Evolutionary conservation across 2,888 invertebrate species (phyloP).

Genomic region (Gymnosoma rotundatum): DNA sequence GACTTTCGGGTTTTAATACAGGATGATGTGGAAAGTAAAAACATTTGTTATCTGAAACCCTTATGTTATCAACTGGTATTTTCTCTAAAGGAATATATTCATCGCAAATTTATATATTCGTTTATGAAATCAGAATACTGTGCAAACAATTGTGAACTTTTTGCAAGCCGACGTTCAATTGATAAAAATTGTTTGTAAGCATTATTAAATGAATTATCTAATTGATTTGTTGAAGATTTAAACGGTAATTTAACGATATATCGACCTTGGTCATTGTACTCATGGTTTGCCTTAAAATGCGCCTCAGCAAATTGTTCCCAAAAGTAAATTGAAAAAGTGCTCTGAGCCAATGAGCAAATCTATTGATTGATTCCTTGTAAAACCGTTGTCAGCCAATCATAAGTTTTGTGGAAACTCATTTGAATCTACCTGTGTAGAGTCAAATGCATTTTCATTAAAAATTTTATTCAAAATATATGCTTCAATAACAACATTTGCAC

Average conservation of each 20-base stretch:
- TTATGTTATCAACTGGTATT: too few relatives aligned
- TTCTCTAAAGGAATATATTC: constrained; percentile 42
- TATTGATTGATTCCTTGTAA: too few relatives aligned
- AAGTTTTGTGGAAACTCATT: too few relatives aligned
- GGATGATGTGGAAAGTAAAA: constrained; percentile 61
- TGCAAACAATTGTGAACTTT: not conserved
- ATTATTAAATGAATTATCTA: constrained; percentile 46
- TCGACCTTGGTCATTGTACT: constrained; percentile 25
- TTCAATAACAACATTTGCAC: too few relatives aligned
- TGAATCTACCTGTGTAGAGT: too few relatives aligned
- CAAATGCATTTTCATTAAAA: too few relatives aligned
- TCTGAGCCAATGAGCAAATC: too few relatives aligned
- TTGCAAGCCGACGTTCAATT: constrained; percentile 48
- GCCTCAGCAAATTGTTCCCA: constrained; percentile 49
- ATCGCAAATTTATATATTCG: constrained; percentile 33
- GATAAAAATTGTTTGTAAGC: constrained; percentile 8
- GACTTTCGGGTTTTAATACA: constrained; percentile 53
- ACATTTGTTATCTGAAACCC: not conserved
- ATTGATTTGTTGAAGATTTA: constrained; percentile 23
- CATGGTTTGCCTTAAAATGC: constrained; percentile 36
- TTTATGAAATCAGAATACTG: constrained; percentile 36
- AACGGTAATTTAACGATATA: constrained; percentile 60
- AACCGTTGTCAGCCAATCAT: too few relatives aligned
- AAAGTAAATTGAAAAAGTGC: too few relatives aligned
- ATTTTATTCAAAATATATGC: too few relatives aligned